Evolutionary conservation across 2,888 invertebrate genomes (phyloP), one percentile per base, ranked within the genome.

Genomic region (Eretmocerus hayati): DNA sequence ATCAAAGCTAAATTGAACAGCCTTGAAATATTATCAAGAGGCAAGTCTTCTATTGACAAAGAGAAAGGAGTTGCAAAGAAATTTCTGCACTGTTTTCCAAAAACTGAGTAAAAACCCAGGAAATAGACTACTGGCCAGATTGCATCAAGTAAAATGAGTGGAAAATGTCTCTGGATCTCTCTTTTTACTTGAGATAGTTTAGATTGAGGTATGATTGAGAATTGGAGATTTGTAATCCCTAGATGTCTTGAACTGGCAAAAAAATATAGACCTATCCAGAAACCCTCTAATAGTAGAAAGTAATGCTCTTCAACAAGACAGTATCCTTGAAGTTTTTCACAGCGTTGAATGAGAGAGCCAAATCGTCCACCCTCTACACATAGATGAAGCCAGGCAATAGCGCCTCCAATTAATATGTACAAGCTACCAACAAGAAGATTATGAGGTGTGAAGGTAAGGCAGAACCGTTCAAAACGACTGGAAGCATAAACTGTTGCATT

Each of bases 141-240:
- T 1, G 86, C 80, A 54, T 75, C 75, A 33, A 69, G 63, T 51
- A 83, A 75, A 16, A 84, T 81, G 48, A 74, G 73, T 21, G 80
- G 77, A 5, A 87, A 56, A 26, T 82, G 74, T 3, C 74, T 67
- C 40, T 74, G 72, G 6, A 86, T 62, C 1, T 78, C 74, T 22
- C 79, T 71, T 61, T 83, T 81, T 16, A 87, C 75, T 61, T 83
- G 81, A 4, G 81, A 75, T 55, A 85, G 77, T 63, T 85, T 87
- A 36, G 78, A 77, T 66, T 83, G 82, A 53, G 84, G 81, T 15
- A 85, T 76, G n/a, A 84, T 78, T 8, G 85, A 81, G 64, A 87
- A 88, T 21, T 77, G 72, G 0, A 87, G 72, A 55, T 77, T 73
- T 53, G 78, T 75, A 9, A 72, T 66, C 19, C 77, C 76, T 40